phyloP scores from a whole-genome alignment of 2,888 invertebrate species.

The Eupeodes luniger region DNA sequence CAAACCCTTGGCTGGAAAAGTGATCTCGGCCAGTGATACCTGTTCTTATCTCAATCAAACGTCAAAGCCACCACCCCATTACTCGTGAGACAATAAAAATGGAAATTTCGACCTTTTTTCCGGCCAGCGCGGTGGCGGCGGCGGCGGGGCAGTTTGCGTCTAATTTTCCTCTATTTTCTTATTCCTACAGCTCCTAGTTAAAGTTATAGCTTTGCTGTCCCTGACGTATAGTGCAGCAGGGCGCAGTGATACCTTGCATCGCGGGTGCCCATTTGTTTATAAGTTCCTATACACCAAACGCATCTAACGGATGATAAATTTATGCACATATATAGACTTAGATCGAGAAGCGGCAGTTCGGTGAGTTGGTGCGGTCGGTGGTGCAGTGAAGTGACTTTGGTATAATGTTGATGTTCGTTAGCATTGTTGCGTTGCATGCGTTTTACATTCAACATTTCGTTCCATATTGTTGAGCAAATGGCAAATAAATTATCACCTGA shows the following conservation, averaged over 20 bases:
- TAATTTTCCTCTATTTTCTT: slow-evolving; percentile 47
- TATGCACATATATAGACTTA: slow-evolving; percentile 57
- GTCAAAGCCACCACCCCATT: slow-evolving; percentile 74
- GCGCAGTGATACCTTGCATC: slow-evolving; percentile 46
- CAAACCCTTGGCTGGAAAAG: background rate
- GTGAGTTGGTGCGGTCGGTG: background rate
- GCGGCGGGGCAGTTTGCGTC: slow-evolving; percentile 22
- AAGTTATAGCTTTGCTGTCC: slow-evolving; percentile 23
- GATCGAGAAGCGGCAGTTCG: background rate
- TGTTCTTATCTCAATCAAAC: slow-evolving; percentile 71
- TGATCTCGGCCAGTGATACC: slow-evolving; percentile 15
- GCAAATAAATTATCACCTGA: slow-evolving; percentile 77
- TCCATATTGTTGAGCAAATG: slow-evolving; percentile 76
- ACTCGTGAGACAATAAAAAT: slow-evolving; percentile 75
- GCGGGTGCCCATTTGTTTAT: background rate
- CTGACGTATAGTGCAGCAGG: background rate
- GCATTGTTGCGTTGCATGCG: slow-evolving; percentile 74
- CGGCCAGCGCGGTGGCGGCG: background rate
- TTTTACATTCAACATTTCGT: slow-evolving; percentile 63
- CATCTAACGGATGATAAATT: slow-evolving; percentile 71
- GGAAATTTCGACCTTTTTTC: slow-evolving; percentile 62
- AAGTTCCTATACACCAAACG: slow-evolving; percentile 11
- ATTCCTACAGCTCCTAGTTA: slow-evolving; percentile 11
- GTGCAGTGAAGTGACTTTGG: background rate
- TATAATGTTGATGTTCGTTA: slow-evolving; percentile 56